These are phyloP conservation scores for Gambusia affinis DNA, from an alignment of 2,113 vertebrate species.

Conservation along the genomic window DNA sequence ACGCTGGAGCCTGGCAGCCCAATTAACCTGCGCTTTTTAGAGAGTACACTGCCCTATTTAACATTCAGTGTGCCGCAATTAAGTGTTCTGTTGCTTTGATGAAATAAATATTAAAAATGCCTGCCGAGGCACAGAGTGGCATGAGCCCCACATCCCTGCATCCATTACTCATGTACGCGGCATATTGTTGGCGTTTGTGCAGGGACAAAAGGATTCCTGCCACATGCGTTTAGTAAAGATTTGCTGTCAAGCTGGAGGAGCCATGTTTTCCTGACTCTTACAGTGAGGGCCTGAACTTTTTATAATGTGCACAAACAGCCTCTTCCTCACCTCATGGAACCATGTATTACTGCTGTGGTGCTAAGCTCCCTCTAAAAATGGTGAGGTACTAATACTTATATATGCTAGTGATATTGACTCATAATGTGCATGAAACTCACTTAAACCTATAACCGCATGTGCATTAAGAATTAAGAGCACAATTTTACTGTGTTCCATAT, in stretches of 20 bases:
- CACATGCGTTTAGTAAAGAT: conserved; percentile 81
- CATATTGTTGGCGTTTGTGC: conserved; percentile 64
- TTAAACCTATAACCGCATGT: background rate
- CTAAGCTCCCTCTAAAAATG: background rate
- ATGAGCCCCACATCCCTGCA: conserved; percentile 22
- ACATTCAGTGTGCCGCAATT: conserved; percentile 57
- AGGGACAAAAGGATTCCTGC: conserved; percentile 52
- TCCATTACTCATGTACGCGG: conserved; percentile 57
- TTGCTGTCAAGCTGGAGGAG: conserved; percentile 71
- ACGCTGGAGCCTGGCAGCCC: conserved; percentile 23
- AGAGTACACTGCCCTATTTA: conserved; percentile 46
- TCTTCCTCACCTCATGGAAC: conserved; percentile 30
- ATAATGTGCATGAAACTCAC: background rate
- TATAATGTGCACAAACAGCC: conserved; percentile 55
- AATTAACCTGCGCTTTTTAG: conserved; percentile 57
- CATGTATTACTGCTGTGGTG: conserved; percentile 21
- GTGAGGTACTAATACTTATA: background rate
- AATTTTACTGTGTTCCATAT: background rate
- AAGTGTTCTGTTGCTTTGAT: conserved; percentile 53
- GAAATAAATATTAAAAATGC: conserved; percentile 17
- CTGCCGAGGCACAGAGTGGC: conserved; percentile 47
- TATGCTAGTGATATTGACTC: background rate
- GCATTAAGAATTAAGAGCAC: background rate
- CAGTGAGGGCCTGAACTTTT: conserved; percentile 50
- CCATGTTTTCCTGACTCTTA: conserved; percentile 42